These are phyloP conservation scores for Upupa epops DNA, from an alignment of 2,113 vertebrate genomes.

Conservation along the genomic window DNA sequence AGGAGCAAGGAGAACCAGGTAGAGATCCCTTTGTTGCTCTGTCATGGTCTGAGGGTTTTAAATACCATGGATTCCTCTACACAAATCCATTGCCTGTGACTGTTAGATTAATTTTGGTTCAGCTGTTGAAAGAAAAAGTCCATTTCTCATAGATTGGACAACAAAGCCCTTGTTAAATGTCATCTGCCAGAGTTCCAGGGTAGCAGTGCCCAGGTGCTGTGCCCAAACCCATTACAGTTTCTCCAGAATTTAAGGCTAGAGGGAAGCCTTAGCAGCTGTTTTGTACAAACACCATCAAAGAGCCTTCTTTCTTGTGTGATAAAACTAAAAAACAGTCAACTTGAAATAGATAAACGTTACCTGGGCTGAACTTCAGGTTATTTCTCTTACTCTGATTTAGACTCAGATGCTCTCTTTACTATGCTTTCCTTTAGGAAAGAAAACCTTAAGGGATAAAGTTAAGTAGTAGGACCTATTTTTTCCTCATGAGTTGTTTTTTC, in stretches of 20 bases:
- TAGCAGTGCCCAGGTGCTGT: background rate
- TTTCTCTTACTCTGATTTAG: background rate
- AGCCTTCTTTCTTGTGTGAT: background rate
- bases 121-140: background rate
- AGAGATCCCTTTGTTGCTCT: background rate
- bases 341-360: background rate
- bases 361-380: background rate
- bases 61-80: background rate
- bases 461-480: fast-evolving
- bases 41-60: background rate
- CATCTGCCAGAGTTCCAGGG: background rate
- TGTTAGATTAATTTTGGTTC: background rate
- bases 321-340: background rate
- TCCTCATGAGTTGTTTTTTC: background rate
- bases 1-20: background rate
- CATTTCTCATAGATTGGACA: background rate
- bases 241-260: background rate
- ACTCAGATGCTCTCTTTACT: background rate
- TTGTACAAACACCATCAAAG: background rate
- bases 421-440: background rate
- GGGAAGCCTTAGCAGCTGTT: background rate
- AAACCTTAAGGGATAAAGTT: background rate
- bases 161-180: background rate
- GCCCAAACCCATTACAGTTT: background rate
- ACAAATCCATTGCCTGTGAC: background rate